Evolutionary conservation across 2,797 vertebrate species (phyloP).

Genomic region (Stomatorhinus walkeri): DNA sequence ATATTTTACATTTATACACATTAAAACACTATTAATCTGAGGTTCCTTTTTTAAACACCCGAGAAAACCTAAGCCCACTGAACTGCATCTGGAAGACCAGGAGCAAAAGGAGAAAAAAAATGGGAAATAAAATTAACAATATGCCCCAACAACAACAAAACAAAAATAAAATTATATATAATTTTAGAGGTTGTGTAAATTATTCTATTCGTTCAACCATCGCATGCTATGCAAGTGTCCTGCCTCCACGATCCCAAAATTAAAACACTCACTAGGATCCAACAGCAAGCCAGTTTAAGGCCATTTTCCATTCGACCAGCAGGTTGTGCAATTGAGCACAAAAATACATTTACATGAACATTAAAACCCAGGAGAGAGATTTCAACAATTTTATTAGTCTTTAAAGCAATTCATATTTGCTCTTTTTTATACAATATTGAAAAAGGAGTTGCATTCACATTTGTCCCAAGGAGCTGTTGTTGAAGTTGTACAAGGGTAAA

Average conservation of each 20-base stretch:
- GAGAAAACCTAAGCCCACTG: slow-evolving; percentile 59
- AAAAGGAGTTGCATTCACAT: slow-evolving; percentile 91
- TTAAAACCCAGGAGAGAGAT: slow-evolving; percentile 72
- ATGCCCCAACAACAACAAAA: slow-evolving; percentile 57
- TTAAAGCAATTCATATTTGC: slow-evolving; percentile 68
- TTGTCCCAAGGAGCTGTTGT: slow-evolving; percentile 87
- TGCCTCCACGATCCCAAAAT: slow-evolving; percentile 50
- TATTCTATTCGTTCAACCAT: slow-evolving; percentile 61
- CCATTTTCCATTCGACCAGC: slow-evolving; percentile 63
- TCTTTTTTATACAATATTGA: slow-evolving; percentile 88
- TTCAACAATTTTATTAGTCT: slow-evolving; percentile 58
- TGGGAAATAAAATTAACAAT: slow-evolving; percentile 52
- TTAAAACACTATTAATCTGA: slow-evolving; percentile 68
- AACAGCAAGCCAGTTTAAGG: slow-evolving; percentile 38
- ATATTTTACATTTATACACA: slow-evolving; percentile 99
- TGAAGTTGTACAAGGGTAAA: slow-evolving; percentile 85
- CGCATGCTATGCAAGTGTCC: slow-evolving; percentile 68
- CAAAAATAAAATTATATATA: slow-evolving; percentile 39
- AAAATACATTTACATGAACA: slow-evolving; percentile 88
- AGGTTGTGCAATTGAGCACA: slow-evolving; percentile 82
- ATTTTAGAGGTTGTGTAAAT: slow-evolving; percentile 45
- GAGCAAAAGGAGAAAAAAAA: slow-evolving; percentile 64
- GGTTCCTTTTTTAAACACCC: slow-evolving; percentile 58
- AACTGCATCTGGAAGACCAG: slow-evolving; percentile 68
- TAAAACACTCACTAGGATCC: slow-evolving; percentile 37